Percentiles rank a stretch among this genome's conserved stretches.
These are phyloP conservation scores for Erythrocercus mccallii DNA, from an alignment of 2,113 vertebrate genomes.

Conservation along the genomic window DNA sequence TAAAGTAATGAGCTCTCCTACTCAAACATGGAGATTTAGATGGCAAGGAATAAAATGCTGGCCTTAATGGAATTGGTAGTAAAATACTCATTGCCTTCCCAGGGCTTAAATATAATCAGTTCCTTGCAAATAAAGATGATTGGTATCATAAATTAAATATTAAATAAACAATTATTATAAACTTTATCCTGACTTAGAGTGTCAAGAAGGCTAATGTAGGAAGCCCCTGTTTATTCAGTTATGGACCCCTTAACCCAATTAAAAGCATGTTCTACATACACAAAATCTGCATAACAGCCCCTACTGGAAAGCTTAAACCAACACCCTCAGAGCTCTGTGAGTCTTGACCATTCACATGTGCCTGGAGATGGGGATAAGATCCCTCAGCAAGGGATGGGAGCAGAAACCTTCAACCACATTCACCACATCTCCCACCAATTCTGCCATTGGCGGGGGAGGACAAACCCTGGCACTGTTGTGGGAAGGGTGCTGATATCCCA, in stretches of 20 bases:
- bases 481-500: not conserved
- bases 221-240: not conserved
- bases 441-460: not conserved
- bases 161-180: not conserved
- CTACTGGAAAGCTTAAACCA: not conserved
- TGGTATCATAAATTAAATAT: not conserved
- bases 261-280: not conserved
- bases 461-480: not conserved
- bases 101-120: not conserved
- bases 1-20: not conserved
- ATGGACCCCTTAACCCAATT: not conserved
- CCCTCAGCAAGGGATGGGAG: not conserved
- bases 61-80: not conserved
- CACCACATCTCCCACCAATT: not conserved
- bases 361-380: not conserved
- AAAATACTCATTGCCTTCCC: slow-evolving; percentile 21
- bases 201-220: not conserved
- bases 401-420: not conserved
- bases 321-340: not conserved
- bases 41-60: not conserved
- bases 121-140: not conserved
- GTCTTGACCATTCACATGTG: fast-evolving
- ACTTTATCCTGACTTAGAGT: not conserved
- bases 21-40: not conserved
- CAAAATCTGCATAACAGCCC: not conserved